Percentiles rank a stretch among this genome's conserved stretches.
Evolutionary conservation across 2,888 invertebrate species (phyloP).

Genomic region (Paralinhomoeus sp.): DNA sequence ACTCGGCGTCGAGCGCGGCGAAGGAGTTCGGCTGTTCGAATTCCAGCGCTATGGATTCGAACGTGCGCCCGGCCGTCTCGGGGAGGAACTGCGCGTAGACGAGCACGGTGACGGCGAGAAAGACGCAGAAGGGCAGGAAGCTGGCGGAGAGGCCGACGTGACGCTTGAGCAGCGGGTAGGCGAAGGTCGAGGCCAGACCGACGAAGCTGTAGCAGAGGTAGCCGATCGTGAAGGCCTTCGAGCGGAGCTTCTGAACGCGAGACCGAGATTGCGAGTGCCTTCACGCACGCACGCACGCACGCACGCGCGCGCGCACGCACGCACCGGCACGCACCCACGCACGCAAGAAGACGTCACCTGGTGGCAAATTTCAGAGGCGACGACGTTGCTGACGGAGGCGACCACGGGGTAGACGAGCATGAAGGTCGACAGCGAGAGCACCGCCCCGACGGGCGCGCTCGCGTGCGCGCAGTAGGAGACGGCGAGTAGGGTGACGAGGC

Average conservation of each 20-base stretch:
- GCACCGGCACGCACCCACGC: too few species aligned
- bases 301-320: too few species aligned
- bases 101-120: not conserved
- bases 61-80: not conserved
- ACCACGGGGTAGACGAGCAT: slow-evolving; percentile 1
- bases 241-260: not conserved
- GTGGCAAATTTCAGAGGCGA: slow-evolving; percentile 2
- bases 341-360: too few species aligned
- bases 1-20: too few species aligned
- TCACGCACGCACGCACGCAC: not conserved
- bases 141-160: not conserved
- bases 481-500: not conserved
- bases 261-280: not conserved
- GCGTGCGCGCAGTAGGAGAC: not conserved
- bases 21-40: too few species aligned
- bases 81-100: not conserved
- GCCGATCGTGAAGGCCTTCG: slow-evolving; percentile 2
- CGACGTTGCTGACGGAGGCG: slow-evolving; percentile 1
- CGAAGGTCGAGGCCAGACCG: slow-evolving; percentile 1
- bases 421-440: not conserved
- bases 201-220: slow-evolving; percentile 1
- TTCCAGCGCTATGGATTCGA: not conserved
- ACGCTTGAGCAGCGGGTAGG: slow-evolving; percentile 1
- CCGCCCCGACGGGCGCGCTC: not conserved
- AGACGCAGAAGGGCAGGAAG: slow-evolving; percentile 1